A percentile compares a stretch with the other conserved stretches of the same genome.
Evolutionary conservation across 2,113 vertebrate species (phyloP).

Genomic region (Periophthalmus modestus): DNA sequence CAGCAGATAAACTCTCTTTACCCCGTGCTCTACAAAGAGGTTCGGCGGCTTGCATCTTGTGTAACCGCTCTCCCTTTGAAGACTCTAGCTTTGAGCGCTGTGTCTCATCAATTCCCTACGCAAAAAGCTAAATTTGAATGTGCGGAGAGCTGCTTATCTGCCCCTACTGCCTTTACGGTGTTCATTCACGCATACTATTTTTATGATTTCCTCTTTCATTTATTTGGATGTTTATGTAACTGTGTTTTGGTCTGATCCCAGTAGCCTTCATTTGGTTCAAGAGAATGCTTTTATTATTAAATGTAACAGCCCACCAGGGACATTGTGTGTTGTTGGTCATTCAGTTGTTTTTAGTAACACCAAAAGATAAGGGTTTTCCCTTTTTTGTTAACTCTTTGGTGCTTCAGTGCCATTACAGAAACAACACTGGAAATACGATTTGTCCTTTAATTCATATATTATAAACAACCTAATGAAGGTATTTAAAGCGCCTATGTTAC

Average conservation of each 20-base stretch:
- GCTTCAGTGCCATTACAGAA: neutral
- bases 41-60: slow-evolving; percentile 71
- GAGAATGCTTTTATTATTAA: neutral
- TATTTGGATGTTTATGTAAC: slow-evolving; percentile 59
- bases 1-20: slow-evolving; percentile 59
- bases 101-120: slow-evolving; percentile 73
- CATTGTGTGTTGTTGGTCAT: neutral
- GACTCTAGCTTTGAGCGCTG: slow-evolving; percentile 67
- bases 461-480: neutral
- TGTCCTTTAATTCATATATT: neutral
- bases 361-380: neutral
- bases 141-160: slow-evolving; percentile 59
- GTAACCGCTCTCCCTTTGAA: slow-evolving; percentile 68
- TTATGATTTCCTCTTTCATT: slow-evolving; percentile 30
- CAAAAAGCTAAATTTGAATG: slow-evolving; percentile 68
- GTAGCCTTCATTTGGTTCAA: neutral
- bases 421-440: neutral
- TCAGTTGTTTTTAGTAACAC: neutral
- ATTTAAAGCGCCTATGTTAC: too few species aligned
- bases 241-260: neutral
- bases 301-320: neutral
- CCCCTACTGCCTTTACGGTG: slow-evolving; percentile 57
- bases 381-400: neutral
- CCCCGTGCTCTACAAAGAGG: slow-evolving; percentile 64
- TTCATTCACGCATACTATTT: slow-evolving; percentile 64